Conservation (phyloP, 1,140 invertebrate genomes). For the Orussus abietinus region DNA sequence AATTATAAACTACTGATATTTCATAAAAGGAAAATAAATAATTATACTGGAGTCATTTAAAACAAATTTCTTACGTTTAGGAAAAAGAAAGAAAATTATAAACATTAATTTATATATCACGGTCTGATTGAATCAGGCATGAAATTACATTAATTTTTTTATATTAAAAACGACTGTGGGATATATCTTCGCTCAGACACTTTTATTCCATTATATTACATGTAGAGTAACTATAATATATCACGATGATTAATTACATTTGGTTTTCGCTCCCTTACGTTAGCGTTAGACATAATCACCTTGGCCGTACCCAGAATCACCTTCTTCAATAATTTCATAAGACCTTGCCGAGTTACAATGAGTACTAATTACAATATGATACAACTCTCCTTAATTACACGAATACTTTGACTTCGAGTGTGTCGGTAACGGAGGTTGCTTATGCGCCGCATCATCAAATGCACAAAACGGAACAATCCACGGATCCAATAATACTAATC, state of each 20-base stretch:
- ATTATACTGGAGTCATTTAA: conserved; percentile 12
- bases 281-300: conserved; percentile 42
- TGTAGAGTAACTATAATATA: conserved; percentile 12
- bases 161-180: too few species aligned
- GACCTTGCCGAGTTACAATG: conserved; percentile 36
- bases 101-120: conserved; percentile 17
- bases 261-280: conserved; percentile 40
- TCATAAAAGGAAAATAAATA: too few species aligned
- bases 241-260: conserved; percentile 17
- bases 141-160: too few species aligned
- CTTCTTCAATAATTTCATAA: conserved; percentile 29
- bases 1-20: too few species aligned
- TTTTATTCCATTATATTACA: conserved; percentile 3
- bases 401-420: conserved; percentile 7
- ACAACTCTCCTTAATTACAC: conserved; percentile 25
- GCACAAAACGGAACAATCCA: not conserved
- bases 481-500: not conserved
- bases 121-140: conserved; percentile 11
- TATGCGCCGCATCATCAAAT: too few species aligned
- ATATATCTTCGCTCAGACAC: conserved; percentile 29
- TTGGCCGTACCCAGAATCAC: conserved; percentile 33
- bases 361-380: conserved; percentile 52
- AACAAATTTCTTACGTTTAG: conserved; percentile 5
- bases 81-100: not conserved
- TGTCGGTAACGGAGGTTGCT: too few species aligned